Conservation (phyloP, 1,140 invertebrate species). For the Psilanteris sp. region DNA sequence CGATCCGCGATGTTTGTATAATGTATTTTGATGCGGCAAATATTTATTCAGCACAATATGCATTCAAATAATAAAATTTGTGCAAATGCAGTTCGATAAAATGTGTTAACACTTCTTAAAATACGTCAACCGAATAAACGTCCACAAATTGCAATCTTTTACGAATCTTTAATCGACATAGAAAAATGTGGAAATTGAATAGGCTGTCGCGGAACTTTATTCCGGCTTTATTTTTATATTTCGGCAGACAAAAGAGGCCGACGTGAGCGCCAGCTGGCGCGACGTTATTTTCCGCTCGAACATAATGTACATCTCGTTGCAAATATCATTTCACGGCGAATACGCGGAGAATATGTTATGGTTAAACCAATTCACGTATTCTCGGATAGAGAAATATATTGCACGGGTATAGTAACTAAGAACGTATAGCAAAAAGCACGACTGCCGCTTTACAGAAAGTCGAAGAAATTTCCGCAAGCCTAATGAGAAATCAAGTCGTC, state of each 20-base stretch:
- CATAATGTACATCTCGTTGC: conserved; percentile 36
- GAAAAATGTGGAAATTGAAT: conserved; percentile 16
- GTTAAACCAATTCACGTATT: conserved; percentile 21
- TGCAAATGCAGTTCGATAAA: too few relatives aligned
- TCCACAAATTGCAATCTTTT: too few relatives aligned
- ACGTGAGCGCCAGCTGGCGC: conserved; percentile 28
- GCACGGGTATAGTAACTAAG: too few relatives aligned
- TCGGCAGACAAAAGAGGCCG: conserved; percentile 5
- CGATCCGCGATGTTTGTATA: too few relatives aligned
- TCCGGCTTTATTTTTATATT: conserved; percentile 28
- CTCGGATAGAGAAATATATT: conserved; percentile 11
- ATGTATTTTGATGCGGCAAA: too few relatives aligned
- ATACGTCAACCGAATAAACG: too few relatives aligned
- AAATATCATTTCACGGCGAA: conserved; percentile 45
- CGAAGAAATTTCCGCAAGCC: conserved; percentile 26
- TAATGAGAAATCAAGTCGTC: conserved; percentile 45
- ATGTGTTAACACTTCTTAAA: too few relatives aligned
- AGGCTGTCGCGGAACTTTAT: conserved; percentile 25
- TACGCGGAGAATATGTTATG: conserved; percentile 41
- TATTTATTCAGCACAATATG: too few relatives aligned
- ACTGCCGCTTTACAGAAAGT: neutral
- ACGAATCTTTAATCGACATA: conserved; percentile 8
- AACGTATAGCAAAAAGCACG: neutral
- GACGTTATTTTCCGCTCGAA: conserved; percentile 50
- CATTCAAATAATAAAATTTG: too few relatives aligned